Conservation (phyloP, 1,140 invertebrate species). For the Scaptodrosophila lebanonensis region DNA sequence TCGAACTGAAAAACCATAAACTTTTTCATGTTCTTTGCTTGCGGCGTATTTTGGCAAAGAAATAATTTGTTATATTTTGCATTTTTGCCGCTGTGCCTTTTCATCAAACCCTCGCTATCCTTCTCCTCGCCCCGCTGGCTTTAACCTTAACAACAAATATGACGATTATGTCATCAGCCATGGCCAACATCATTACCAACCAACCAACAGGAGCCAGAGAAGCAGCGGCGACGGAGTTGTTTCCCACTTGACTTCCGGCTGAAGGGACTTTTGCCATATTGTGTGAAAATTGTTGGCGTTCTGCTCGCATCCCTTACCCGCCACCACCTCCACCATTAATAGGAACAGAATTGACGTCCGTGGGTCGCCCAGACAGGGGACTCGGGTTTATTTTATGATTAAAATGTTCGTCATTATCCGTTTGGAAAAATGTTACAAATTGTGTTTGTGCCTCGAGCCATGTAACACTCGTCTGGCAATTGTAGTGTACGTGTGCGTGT, state of each 20-base stretch:
- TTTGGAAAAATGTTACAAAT: constrained; percentile 76
- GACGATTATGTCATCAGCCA: neutral
- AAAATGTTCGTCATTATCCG: constrained; percentile 76
- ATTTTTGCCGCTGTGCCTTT: too few species aligned
- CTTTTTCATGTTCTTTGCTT: too few species aligned
- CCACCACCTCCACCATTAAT: constrained; percentile 1
- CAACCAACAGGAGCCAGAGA: neutral
- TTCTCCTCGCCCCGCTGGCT: too few species aligned
- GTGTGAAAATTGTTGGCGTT: constrained; percentile 34
- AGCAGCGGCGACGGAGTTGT: constrained; percentile 14
- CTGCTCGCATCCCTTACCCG: constrained; percentile 25
- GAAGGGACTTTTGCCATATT: constrained; percentile 33
- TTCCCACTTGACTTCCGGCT: constrained; percentile 64
- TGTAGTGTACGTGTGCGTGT: neutral
- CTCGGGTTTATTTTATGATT: constrained; percentile 60
- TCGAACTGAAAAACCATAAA: too few species aligned
- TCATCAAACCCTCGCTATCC: too few species aligned
- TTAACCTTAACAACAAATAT: too few species aligned
- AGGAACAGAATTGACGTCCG: constrained; percentile 5
- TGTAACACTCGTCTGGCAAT: constrained; percentile 52
- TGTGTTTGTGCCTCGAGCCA: constrained; percentile 72
- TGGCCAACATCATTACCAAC: neutral
- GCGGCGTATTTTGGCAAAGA: too few species aligned
- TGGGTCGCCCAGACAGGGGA: constrained; percentile 17
- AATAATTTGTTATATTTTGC: too few species aligned